Evolutionary conservation across 1,140 invertebrate genomes (phyloP), one percentile per base, ranked within the genome.

Genomic region (Drosophila sturtevanti): DNA sequence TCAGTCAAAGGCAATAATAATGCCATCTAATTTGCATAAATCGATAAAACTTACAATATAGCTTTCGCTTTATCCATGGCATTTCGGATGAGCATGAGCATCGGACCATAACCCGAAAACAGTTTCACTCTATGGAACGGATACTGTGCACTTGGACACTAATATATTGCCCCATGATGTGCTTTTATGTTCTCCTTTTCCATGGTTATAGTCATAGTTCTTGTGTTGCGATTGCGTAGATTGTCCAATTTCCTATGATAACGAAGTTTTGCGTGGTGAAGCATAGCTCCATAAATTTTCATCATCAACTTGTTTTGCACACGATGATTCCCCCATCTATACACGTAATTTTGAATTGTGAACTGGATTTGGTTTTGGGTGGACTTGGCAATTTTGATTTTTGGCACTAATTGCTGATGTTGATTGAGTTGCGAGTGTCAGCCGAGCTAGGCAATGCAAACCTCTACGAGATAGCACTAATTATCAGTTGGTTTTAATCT

Each of bases 281-380:
- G 59, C 79, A 66, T 48, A 68, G 37, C 63, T 38, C 56, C 69
- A 78, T 78, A 74, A 82, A 82, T 82, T 82, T 63, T 24, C 68
- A 82, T 82, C 68, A 82, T 82, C 72, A 82, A 63, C 54, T 41
- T 59, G 66, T 62, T 65, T 68, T 68, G 70, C 38, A 9, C 44
- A 65, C 16, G 41, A 64, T 74, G 41, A 64, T 74, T 74, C 69
- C 78, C 38, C 3, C 12, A 11, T 10, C 59, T 48, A 71, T 58
- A 64, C 27, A 62, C 70, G 27, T 66, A 81, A 81, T 77, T 81
- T 68, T 82, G 79, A 82, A 82, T 75, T 82, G 79, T 82, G 79
- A 82, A 82, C 71, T 78, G 41, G 12, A 34, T 56, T 65, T 21
- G 73, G 27, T 31, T n/a, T n/a, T n/a, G 27, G 2, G 27, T 1